phyloP scores from a whole-genome alignment of 1,140 invertebrate genomes.

The Antheraea pernyi region DNA sequence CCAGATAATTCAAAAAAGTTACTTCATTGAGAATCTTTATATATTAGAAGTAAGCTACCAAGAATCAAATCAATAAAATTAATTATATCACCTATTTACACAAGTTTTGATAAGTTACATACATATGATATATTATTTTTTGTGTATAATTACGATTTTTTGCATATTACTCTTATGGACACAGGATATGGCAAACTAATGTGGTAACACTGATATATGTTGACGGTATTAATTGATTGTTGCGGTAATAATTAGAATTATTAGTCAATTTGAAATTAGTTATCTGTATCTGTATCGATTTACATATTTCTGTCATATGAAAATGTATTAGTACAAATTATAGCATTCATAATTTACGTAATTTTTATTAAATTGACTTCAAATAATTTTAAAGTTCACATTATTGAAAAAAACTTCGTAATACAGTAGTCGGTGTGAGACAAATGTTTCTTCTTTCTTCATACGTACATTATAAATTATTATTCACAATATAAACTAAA shows the following conservation, averaged over 20 bases:
- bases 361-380: neutral
- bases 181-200: neutral
- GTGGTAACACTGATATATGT: neutral
- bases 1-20: no score
- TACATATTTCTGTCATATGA: neutral
- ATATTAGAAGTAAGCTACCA: no score
- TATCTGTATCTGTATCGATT: neutral
- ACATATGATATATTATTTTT: no score
- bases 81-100: no score
- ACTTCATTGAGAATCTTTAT: no score
- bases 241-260: neutral
- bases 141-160: no score
- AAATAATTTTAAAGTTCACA: neutral
- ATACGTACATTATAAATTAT: neutral
- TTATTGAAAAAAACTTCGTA: neutral
- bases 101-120: no score
- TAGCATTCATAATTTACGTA: neutral
- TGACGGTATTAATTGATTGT: neutral
- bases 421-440: neutral
- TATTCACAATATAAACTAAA: neutral
- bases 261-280: neutral
- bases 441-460: neutral
- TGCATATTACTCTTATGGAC: no score
- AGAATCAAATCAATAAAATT: no score
- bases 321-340: neutral